Evolutionary conservation across 2,888 invertebrate genomes (phyloP).

Genomic region (Sarcophaga caerulescens): DNA sequence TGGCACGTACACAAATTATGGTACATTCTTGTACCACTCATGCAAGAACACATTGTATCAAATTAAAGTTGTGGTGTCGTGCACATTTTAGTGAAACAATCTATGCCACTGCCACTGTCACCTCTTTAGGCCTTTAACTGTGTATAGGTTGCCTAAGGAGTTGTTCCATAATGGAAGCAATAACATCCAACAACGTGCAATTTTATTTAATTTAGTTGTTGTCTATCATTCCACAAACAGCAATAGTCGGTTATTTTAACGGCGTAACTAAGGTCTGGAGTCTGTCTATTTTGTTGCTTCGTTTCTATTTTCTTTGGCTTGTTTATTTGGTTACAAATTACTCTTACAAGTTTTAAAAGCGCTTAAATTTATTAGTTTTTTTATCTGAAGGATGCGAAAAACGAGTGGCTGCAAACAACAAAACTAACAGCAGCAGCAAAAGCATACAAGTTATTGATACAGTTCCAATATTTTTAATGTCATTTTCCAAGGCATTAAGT

Average conservation of each 20-base stretch:
- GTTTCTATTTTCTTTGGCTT: not conserved
- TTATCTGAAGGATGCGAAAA: slow-evolving; percentile 1
- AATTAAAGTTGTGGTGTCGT: not conserved
- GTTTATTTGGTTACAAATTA: slow-evolving; percentile 28
- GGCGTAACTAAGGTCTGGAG: not conserved
- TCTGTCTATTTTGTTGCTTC: too few species aligned
- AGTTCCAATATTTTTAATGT: slow-evolving; percentile 37
- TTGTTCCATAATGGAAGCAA: too few species aligned
- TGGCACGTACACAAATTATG: slow-evolving; percentile 40
- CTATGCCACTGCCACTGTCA: too few species aligned
- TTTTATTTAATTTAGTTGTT: too few species aligned
- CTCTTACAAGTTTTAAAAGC: slow-evolving; percentile 21
- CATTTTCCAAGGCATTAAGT: slow-evolving; percentile 9
- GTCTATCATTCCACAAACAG: too few species aligned
- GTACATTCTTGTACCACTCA: not conserved
- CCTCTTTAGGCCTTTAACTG: too few species aligned
- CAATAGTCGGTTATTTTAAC: not conserved
- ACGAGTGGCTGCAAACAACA: too few species aligned
- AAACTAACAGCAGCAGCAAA: not conserved
- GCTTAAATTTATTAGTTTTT: slow-evolving; percentile 35
- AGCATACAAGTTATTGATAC: slow-evolving; percentile 29
- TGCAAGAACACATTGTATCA: not conserved
- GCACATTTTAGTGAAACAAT: not conserved
- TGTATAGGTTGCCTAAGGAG: too few species aligned
- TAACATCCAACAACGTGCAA: too few species aligned